These are phyloP conservation scores for Dasyurus viverrinus DNA, from an alignment of 2,113 vertebrate genomes.

Conservation along the genomic window DNA sequence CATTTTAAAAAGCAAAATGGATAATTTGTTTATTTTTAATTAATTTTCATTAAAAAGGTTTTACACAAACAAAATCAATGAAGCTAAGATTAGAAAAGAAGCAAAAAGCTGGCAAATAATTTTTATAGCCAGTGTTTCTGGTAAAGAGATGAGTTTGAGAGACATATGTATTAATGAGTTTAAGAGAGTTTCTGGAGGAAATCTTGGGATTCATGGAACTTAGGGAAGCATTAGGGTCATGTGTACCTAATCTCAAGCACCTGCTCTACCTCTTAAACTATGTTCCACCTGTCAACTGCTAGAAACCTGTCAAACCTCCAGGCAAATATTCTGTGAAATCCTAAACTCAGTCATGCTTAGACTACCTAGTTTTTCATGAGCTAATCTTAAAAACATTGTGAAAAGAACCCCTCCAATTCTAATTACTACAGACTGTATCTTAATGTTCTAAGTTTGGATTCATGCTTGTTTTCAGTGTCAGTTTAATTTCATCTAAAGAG, in stretches of 20 bases:
- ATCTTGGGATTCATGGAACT: background rate
- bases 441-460: background rate
- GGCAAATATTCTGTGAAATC: background rate
- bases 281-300: background rate
- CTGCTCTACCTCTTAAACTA: conserved; percentile 3
- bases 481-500: conserved; percentile 28
- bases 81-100: no score
- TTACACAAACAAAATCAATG: no score
- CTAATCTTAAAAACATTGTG: background rate
- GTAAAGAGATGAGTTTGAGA: background rate
- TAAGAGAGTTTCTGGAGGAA: background rate
- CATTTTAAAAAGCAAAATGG: no score
- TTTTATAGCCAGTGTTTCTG: no score
- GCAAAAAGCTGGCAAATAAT: no score
- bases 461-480: conserved; percentile 37
- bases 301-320: background rate
- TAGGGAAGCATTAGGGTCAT: background rate
- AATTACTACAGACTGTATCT: background rate
- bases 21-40: no score
- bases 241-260: background rate
- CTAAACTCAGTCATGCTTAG: background rate
- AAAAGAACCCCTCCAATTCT: background rate
- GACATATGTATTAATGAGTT: background rate
- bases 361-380: background rate
- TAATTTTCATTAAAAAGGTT: no score